A percentile compares a stretch with the other conserved stretches of the same genome.
These are phyloP conservation scores for Eolophus roseicapilla DNA, from an alignment of 2,113 vertebrate genomes.

Conservation along the genomic window DNA sequence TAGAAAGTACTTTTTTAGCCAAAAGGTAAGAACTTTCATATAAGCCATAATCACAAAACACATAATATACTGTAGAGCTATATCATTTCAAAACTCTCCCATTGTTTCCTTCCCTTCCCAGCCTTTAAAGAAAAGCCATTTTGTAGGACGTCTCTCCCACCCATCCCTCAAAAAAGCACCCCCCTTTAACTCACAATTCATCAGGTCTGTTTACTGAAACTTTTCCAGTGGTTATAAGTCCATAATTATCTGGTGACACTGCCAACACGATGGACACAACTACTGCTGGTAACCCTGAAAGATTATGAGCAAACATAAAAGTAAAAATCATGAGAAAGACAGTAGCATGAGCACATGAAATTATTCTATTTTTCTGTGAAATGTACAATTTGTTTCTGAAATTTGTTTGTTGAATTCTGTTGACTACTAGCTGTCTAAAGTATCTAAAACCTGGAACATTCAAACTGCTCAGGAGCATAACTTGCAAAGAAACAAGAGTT, in stretches of 20 bases:
- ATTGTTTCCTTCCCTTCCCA: background rate
- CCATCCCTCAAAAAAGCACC: background rate
- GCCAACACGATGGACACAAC: constrained; percentile 84
- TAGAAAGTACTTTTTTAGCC: background rate
- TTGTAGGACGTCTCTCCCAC: background rate
- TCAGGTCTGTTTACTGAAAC: constrained; percentile 76
- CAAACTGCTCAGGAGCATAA: background rate
- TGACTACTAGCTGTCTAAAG: background rate
- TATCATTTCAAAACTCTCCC: background rate
- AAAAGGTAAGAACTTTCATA: background rate
- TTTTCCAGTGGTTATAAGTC: constrained; percentile 80
- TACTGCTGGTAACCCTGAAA: constrained; percentile 85
- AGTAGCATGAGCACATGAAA: background rate
- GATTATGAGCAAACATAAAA: background rate
- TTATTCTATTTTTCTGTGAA: background rate
- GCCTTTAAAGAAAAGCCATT: background rate
- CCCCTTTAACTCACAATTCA: constrained; percentile 86
- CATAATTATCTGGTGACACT: constrained; percentile 86
- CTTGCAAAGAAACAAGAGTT: background rate
- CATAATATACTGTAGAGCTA: background rate
- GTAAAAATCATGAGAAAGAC: background rate
- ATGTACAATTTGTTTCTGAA: background rate
- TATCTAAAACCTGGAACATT: background rate
- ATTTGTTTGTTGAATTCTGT: background rate
- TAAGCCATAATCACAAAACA: background rate